phyloP scores from a whole-genome alignment of 2,113 vertebrate genomes.

The Felis chaus region DNA sequence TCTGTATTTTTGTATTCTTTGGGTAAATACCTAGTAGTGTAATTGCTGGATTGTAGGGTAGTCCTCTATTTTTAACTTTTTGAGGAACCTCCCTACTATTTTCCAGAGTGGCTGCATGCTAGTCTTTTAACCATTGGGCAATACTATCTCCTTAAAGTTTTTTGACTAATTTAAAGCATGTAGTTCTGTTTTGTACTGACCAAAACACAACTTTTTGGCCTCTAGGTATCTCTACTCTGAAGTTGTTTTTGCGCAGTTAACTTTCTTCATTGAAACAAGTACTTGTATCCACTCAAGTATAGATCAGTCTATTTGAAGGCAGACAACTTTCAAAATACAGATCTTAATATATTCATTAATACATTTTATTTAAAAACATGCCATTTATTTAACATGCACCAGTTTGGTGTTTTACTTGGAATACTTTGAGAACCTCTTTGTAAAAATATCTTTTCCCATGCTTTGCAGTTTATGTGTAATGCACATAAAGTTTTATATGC shows the following conservation, averaged over 20 bases:
- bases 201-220: neutral
- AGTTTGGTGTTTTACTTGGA: neutral
- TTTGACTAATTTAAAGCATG: neutral
- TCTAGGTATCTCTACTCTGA: neutral
- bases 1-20: neutral
- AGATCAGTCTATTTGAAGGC: neutral
- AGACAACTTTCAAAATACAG: neutral
- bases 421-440: slow-evolving; percentile 10
- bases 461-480: neutral
- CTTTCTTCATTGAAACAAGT: neutral
- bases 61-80: neutral
- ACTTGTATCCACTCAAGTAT: neutral
- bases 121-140: neutral
- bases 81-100: neutral
- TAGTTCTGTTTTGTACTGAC: neutral
- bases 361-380: neutral
- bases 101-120: neutral
- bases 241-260: neutral
- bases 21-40: neutral
- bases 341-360: neutral
- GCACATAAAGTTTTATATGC: neutral
- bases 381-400: neutral
- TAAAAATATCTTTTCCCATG: neutral
- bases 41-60: neutral
- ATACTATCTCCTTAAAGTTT: neutral